Base-by-base conservation (phyloP, 2,113 vertebrate genomes). In the Otus sunia region DNA sequence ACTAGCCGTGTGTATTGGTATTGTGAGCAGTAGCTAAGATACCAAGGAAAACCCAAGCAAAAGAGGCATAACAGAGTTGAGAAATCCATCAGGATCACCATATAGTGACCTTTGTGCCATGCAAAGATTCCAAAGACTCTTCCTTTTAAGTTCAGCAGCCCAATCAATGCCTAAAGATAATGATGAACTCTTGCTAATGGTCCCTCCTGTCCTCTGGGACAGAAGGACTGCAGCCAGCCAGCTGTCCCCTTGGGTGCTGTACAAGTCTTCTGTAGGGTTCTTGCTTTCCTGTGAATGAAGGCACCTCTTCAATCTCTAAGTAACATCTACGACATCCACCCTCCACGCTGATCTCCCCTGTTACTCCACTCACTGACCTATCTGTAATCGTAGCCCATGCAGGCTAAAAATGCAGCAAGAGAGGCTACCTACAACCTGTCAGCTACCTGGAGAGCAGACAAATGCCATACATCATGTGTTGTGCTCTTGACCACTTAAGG, bases 21-120 rank as follows among this genome's bases (percentile, higher is more conserved):
- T 4, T 69, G 32, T 27, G 36, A 86, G 49, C 8, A 74, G 49
- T 29, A 53, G 59, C 11, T 84, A 47, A 72, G 34, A 74, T 71
- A 6, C 11, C 20, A 50, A 60, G 49, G 15, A 63, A 94, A 92
- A 58, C 5, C 4, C 41, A 73, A 47, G 22, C 6, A 23, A 58
- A 73, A 71, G 11, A 68, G 23, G 22, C 22, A 56, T 8, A 29
- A 17, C 6, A 55, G 12, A 58, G 37, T 2, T 41, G 21, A 81
- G 30, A 76, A 81, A 50, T 45, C 20, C 69, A 53, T 37, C 32
- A 63, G 16, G 29, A 73, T 0, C 29, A 8, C 12, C n/a, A 47
- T 27, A 37, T 1, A 4, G 19, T 18, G 27, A 41, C 29, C 16
- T 1, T 52, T 37, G 15, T 0, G 1, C 15, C 26, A 1, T 20